Conservation (phyloP, 2,113 vertebrate species). For the Oreotragus oreotragus region DNA sequence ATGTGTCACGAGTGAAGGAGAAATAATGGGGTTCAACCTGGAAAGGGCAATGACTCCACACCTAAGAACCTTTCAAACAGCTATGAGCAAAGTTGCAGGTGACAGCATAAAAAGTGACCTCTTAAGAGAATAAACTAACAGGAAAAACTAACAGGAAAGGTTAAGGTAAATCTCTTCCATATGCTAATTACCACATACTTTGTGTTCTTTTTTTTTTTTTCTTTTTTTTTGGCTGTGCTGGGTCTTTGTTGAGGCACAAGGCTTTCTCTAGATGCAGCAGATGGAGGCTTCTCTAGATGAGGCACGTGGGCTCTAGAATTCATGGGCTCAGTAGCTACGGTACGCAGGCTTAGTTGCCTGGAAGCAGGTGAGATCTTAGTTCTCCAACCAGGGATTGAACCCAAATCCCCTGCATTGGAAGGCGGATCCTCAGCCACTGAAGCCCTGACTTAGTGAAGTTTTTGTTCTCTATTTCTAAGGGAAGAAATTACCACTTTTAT, state of each 20-base stretch:
- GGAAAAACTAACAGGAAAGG: not conserved
- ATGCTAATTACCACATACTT: not conserved
- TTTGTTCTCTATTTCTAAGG: not conserved
- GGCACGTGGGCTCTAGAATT: not conserved
- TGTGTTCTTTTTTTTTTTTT: not conserved
- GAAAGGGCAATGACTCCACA: not conserved
- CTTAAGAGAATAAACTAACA: not conserved
- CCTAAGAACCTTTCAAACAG: not conserved
- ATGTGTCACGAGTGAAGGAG: not conserved
- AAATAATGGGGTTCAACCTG: not conserved
- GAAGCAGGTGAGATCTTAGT: not conserved
- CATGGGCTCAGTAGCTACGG: not conserved
- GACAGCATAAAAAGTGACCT: not conserved
- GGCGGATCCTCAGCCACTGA: not conserved
- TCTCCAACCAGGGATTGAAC: not conserved
- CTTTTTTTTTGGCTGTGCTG: not conserved
- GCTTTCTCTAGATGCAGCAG: not conserved
- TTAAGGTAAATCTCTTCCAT: not conserved
- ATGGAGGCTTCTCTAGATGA: not conserved
- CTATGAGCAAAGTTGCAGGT: not conserved
- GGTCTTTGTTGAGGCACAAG: not conserved
- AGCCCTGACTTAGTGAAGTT: not conserved
- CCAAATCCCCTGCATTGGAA: not conserved
- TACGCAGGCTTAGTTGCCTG: not conserved
- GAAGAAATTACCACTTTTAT: not conserved